A percentile compares a stretch with the other conserved stretches of the same genome.
Evolutionary conservation across 2,113 vertebrate species (phyloP).

Genomic region (Eidolon helvum): DNA sequence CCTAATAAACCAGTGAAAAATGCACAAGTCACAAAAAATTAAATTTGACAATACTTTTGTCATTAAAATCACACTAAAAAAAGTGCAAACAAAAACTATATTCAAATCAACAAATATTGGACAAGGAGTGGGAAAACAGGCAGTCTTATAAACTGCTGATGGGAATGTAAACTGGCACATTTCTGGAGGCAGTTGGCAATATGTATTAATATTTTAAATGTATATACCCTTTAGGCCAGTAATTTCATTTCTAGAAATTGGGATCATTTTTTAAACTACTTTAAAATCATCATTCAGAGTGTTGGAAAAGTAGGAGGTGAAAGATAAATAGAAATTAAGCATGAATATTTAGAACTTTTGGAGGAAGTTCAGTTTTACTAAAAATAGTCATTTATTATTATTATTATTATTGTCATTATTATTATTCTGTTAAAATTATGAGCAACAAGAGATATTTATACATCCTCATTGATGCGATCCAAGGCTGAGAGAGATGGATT

Average conservation of each 20-base stretch:
- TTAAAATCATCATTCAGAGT: not conserved
- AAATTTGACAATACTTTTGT: not conserved
- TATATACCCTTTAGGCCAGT: not conserved
- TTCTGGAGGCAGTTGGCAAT: not conserved
- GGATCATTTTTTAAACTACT: not conserved
- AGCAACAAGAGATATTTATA: not conserved
- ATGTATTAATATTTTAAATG: not conserved
- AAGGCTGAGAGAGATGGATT: not conserved
- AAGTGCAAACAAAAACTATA: not conserved
- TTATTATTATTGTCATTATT: not conserved
- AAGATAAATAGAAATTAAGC: slow-evolving; percentile 14
- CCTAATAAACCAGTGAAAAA: not conserved
- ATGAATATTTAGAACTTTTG: not conserved
- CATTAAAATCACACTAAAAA: no score
- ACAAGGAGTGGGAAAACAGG: not conserved
- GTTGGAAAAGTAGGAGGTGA: slow-evolving; percentile 3
- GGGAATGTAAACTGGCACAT: not conserved
- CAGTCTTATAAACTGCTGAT: not conserved
- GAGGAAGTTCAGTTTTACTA: not conserved
- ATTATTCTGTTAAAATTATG: not conserved
- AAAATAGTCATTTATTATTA: not conserved
- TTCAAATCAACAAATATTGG: not conserved
- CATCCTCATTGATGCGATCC: not conserved
- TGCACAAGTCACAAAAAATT: not conserved
- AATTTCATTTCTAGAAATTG: not conserved